Conservation (phyloP, 1,140 invertebrate genomes). For the Heliothis virescens region DNA sequence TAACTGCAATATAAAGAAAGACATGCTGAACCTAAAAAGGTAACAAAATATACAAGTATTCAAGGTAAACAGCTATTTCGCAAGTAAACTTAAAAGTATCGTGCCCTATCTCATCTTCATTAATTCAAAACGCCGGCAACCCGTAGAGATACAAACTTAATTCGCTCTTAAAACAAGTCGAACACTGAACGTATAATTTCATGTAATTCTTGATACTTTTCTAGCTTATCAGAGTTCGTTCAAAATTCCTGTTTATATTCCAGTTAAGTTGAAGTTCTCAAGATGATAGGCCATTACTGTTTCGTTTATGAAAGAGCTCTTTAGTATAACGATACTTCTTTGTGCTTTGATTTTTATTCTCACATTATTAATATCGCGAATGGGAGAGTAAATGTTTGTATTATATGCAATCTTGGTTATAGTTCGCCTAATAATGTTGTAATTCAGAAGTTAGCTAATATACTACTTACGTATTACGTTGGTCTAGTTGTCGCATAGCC, state of each 20-base stretch:
- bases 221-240: constrained; percentile 9
- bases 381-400: no score
- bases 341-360: no score
- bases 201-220: constrained; percentile 16
- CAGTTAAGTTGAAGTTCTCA: not conserved
- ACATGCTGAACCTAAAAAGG: no score
- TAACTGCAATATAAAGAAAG: no score
- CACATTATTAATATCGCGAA: no score
- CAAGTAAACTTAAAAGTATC: not conserved
- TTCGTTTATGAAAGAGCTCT: not conserved
- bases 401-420: no score
- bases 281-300: not conserved
- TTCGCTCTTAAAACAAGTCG: constrained; percentile 3
- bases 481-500: no score
- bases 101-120: not conserved
- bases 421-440: no score
- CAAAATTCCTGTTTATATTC: constrained; percentile 13
- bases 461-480: not conserved
- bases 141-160: not conserved
- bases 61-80: not conserved
- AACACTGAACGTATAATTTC: constrained; percentile 10
- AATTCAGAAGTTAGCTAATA: no score
- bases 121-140: not conserved
- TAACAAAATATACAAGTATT: not conserved
- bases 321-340: constrained; percentile 10